Base-by-base conservation (phyloP, 2,888 invertebrate species). In the Epinotia bilunana region DNA sequence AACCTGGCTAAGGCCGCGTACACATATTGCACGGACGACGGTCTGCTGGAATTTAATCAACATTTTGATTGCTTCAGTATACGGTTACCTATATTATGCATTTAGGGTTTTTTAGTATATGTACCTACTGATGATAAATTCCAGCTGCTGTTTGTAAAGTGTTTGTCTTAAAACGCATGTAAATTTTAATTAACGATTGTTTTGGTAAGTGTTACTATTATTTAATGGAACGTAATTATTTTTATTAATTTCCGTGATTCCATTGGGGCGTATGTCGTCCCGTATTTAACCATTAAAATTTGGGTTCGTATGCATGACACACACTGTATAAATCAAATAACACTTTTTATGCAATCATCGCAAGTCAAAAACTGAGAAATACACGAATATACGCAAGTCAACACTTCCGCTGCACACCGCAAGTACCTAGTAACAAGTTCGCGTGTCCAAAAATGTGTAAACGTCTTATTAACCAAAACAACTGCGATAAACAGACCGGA, bases 361-460 rank as follows among this genome's bases (percentile, higher is more conserved):
- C 53, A 39, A 7, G n/a, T 61, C 16, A 61, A n/a, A 33, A 61
- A 39, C 33, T 1, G 43, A 43, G 18, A 62, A 62, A 39, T 62
- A 62, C 62, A 43, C 43, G 5, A 18, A 62, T 53, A 53, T 53
- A 53, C 5, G 43, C 13, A 18, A 6, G 39, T 61, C 61, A 12
- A 62, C 43, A 43, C 39, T 33, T 61, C 7, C 61, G 33, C n/a
- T 55, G 28, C 53, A 18, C 28, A 16, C 70, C 55, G 16, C 39
- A 6, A n/a, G 33, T 46, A 58, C n/a, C 33, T 46, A 39, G 13
- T 60, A 20, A 39, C 9, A 9, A 69, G 57, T 53, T 74, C 49
- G 74, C 74, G 70, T 74, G 74, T 20, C 64, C 13, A 43, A 74
- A 70, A 70, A 74, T 74, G 74, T 74, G 74, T 64, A 70, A 70